phyloP scores from a whole-genome alignment of 2,113 vertebrate species.

The Dicentrarchus labrax region DNA sequence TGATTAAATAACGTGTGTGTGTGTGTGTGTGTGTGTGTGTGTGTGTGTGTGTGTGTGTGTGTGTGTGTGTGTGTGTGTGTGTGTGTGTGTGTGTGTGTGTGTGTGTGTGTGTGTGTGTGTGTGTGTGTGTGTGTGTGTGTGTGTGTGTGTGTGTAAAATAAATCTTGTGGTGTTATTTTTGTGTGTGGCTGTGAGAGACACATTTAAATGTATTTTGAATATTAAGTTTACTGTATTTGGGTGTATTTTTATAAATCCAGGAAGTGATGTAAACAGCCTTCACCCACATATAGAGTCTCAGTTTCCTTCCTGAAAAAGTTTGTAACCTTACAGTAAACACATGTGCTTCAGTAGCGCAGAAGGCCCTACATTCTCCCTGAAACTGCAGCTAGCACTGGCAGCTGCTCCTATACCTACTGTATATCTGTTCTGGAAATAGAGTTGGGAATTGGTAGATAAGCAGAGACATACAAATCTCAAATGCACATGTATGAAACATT shows the following conservation, averaged over 20 bases:
- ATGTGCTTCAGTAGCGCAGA: neutral
- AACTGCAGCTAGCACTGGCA: neutral
- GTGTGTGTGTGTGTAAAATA: too few relatives aligned
- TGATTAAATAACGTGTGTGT: neutral
- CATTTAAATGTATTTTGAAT: neutral
- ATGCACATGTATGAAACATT: neutral
- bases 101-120: too few relatives aligned
- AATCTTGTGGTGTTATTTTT: neutral
- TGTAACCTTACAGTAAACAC: constrained; percentile 10
- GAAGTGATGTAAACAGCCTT: constrained; percentile 11
- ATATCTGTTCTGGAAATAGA: neutral
- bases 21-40: too few relatives aligned
- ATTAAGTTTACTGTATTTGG: neutral
- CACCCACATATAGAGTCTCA: neutral
- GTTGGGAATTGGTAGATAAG: neutral
- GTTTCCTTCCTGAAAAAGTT: constrained; percentile 38
- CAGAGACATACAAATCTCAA: neutral
- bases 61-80: too few relatives aligned
- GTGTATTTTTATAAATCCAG: constrained; percentile 17
- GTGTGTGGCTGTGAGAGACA: neutral
- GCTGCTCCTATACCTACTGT: neutral
- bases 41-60: too few relatives aligned
- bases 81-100: too few relatives aligned
- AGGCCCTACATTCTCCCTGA: neutral
- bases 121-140: too few relatives aligned